These are phyloP conservation scores for Pseudococcus viburni DNA, from an alignment of 2,888 invertebrate species.

Conservation along the genomic window DNA sequence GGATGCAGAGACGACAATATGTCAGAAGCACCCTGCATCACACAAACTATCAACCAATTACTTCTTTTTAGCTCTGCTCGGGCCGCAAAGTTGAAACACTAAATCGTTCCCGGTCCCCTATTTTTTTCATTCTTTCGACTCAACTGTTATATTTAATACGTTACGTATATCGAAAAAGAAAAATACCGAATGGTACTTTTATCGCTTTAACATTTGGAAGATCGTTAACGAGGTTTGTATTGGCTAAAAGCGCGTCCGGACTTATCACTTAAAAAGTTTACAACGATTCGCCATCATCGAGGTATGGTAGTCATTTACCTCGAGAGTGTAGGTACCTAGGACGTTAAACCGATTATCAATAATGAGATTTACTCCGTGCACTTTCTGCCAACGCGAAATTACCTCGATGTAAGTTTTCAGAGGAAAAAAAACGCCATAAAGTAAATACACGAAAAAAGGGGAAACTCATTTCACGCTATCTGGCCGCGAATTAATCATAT, in stretches of 20 bases:
- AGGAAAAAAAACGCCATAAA: background rate
- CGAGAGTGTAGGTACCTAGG: background rate
- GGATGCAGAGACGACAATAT: background rate
- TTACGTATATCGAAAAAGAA: slow-evolving; percentile 48
- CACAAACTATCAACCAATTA: slow-evolving; percentile 36
- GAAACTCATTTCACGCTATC: slow-evolving; percentile 31
- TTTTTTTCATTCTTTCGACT: background rate
- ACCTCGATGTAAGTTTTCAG: background rate
- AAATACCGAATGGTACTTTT: slow-evolving; percentile 43
- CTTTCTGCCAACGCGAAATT: background rate
- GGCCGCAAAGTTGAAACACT: background rate
- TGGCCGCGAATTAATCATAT: slow-evolving; percentile 47
- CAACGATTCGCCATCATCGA: background rate
- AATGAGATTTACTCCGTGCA: slow-evolving; percentile 33
- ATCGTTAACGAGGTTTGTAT: slow-evolving; percentile 20
- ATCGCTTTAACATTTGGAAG: slow-evolving; percentile 37
- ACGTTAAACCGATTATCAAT: slow-evolving; percentile 40
- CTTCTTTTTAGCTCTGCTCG: background rate
- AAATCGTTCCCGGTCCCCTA: slow-evolving; percentile 12
- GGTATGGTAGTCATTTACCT: background rate
- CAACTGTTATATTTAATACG: background rate
- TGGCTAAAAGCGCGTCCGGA: slow-evolving; percentile 4
- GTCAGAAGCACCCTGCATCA: slow-evolving; percentile 40
- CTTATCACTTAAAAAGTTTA: slow-evolving; percentile 51
- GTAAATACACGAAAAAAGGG: background rate